These are phyloP conservation scores for Saccopteryx bilineata DNA, from an alignment of 2,113 vertebrate genomes.

Conservation along the genomic window DNA sequence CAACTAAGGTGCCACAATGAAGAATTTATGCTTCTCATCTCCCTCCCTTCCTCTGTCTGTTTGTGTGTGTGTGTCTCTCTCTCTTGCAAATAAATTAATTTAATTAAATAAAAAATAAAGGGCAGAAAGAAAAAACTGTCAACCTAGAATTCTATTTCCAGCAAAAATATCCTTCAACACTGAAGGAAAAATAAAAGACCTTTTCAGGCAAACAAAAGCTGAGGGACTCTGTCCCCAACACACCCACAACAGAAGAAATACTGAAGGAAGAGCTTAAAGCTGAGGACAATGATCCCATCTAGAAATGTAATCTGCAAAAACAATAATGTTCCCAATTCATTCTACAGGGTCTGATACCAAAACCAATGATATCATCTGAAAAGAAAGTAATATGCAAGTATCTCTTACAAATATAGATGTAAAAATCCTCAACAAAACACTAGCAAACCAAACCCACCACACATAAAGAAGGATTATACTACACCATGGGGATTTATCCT, in stretches of 20 bases:
- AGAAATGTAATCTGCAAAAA: not conserved
- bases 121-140: not conserved
- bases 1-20: no score
- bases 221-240: not conserved
- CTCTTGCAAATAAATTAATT: no score
- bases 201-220: not conserved
- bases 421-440: not conserved
- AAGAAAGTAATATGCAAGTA: not conserved
- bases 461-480: not conserved
- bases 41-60: no score
- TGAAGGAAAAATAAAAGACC: not conserved
- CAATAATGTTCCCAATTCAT: constrained; percentile 8
- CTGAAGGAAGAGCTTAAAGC: not conserved
- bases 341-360: not conserved
- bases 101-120: not conserved
- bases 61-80: no score
- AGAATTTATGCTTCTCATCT: no score
- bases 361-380: not conserved
- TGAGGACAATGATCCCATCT: not conserved
- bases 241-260: not conserved
- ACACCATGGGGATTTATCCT: not conserved
- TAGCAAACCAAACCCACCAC: not conserved
- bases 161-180: not conserved
- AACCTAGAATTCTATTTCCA: not conserved
- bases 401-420: not conserved